These are phyloP conservation scores for Dichetophora obliterata DNA, from an alignment of 2,888 invertebrate species.

Conservation along the genomic window DNA sequence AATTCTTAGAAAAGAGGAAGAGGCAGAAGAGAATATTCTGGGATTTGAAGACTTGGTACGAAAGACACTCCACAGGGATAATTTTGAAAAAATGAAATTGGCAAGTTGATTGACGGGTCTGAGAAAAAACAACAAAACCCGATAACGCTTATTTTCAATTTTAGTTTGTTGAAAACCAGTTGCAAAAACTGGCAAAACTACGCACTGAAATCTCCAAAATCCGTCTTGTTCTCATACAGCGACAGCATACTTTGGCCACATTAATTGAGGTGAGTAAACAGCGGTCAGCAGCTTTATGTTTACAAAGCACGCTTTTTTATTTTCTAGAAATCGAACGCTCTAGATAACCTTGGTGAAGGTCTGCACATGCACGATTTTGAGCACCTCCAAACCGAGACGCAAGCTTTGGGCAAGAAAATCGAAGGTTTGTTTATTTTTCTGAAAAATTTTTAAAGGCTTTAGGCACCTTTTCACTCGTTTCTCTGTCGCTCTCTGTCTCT, in stretches of 20 bases:
- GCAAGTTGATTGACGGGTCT: conserved; percentile 38
- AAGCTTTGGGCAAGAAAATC: conserved; percentile 60
- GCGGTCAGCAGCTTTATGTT: neutral
- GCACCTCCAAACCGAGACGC: conserved; percentile 58
- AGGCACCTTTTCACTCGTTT: neutral
- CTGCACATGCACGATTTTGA: conserved; percentile 59
- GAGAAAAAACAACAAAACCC: neutral
- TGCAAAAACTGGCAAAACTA: conserved; percentile 51
- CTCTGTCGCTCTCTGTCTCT: neutral
- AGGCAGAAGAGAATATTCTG: conserved; percentile 19
- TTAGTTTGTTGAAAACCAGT: conserved; percentile 48
- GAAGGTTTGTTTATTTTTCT: conserved; percentile 60
- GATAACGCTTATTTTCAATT: neutral
- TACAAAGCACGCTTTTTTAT: neutral
- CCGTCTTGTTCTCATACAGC: conserved; percentile 55
- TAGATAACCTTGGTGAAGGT: conserved; percentile 61
- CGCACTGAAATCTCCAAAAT: conserved; percentile 58
- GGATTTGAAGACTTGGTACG: conserved; percentile 41
- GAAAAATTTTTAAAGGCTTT: neutral
- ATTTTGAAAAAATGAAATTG: conserved; percentile 42
- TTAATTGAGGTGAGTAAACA: conserved; percentile 52
- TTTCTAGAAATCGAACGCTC: conserved; percentile 54
- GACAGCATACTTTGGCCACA: conserved; percentile 54
- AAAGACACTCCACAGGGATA: conserved; percentile 36
- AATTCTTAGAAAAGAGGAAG: neutral